These are phyloP conservation scores for Aphidius ervi DNA, from an alignment of 1,140 invertebrate genomes.

Conservation along the genomic window DNA sequence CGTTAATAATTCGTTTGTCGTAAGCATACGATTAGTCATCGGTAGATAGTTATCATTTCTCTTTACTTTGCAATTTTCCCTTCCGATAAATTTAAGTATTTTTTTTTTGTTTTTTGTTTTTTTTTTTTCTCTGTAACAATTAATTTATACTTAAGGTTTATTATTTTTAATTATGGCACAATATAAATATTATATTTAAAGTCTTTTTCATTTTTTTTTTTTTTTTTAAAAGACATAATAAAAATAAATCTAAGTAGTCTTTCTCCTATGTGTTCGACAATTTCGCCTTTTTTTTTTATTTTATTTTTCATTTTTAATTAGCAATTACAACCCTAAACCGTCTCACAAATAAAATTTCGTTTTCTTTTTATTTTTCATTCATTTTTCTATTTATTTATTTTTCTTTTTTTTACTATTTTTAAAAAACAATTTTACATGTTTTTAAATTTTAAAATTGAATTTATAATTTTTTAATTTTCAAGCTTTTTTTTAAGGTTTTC, in stretches of 20 bases:
- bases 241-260: conserved; percentile 54
- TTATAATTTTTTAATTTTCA: too few species aligned
- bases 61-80: conserved; percentile 38
- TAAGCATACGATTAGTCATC: neutral
- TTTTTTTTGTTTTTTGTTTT: neutral
- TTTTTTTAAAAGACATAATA: conserved; percentile 44
- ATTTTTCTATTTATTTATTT: conserved; percentile 18
- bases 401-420: conserved; percentile 18
- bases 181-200: conserved; percentile 52
- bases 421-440: conserved; percentile 1
- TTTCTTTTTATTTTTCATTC: conserved; percentile 29
- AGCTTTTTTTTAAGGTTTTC: too few species aligned
- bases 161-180: conserved; percentile 54
- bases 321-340: conserved; percentile 37
- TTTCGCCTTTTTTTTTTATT: conserved; percentile 29
- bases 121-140: conserved; percentile 41
- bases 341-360: conserved; percentile 33
- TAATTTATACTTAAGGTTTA: conserved; percentile 48
- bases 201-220: conserved; percentile 34
- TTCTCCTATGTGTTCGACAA: conserved; percentile 45
- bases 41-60: conserved; percentile 12
- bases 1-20: conserved; percentile 2
- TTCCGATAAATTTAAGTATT: conserved; percentile 48
- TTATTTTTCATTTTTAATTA: conserved; percentile 22
- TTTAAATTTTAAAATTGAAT: neutral